Evolutionary conservation across 2,797 vertebrate species (phyloP).

Genomic region (Tiaroga cobitis): DNA sequence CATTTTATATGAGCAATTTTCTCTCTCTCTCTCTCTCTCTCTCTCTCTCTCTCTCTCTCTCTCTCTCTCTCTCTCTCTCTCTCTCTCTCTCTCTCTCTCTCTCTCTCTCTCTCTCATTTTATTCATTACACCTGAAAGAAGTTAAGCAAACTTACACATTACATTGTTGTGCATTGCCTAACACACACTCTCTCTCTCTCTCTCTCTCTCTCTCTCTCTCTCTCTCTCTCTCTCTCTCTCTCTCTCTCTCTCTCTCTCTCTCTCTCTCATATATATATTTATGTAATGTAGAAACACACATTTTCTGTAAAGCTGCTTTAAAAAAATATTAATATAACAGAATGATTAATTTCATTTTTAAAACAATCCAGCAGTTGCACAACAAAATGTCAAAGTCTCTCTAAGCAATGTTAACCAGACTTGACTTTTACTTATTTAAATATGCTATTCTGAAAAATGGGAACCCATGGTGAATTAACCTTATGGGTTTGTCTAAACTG

Average conservation of each 20-base stretch:
- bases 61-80: no score
- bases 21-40: no score
- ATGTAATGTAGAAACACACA: no score
- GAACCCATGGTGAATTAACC: background rate
- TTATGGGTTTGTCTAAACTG: background rate
- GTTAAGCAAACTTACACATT: constrained; percentile 19
- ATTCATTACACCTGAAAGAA: background rate
- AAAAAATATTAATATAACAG: no score
- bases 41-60: no score
- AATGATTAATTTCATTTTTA: no score
- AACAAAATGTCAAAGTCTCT: background rate
- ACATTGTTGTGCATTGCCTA: background rate
- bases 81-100: no score
- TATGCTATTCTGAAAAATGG: background rate
- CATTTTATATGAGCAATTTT: no score
- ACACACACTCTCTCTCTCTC: constrained; percentile 1
- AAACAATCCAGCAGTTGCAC: background rate
- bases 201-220: constrained; percentile 9
- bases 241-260: constrained; percentile 5
- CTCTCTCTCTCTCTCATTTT: no score
- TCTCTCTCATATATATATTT: no score
- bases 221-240: constrained; percentile 18
- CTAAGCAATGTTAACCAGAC: background rate
- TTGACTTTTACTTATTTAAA: background rate
- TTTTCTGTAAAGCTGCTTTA: no score